A percentile compares a stretch with the other conserved stretches of the same genome.
These are phyloP conservation scores for Hiodon tergisus DNA, from an alignment of 2,113 vertebrate genomes.

Conservation along the genomic window DNA sequence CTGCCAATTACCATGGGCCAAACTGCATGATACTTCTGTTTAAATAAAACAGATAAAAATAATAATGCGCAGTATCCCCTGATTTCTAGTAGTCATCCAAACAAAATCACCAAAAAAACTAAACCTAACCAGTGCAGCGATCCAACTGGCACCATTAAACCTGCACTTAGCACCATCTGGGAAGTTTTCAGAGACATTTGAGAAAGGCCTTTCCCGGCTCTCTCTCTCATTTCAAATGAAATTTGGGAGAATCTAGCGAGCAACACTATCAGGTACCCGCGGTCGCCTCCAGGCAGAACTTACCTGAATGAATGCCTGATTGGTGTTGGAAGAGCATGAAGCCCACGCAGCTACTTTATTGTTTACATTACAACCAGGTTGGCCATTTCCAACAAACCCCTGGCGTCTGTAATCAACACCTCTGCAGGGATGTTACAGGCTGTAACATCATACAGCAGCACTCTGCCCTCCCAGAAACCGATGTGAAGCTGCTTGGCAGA, in stretches of 20 bases:
- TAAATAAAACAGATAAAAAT: neutral
- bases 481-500: neutral
- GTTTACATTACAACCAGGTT: neutral
- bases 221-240: slow-evolving; percentile 6
- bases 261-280: slow-evolving; percentile 9
- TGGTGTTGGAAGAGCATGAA: slow-evolving; percentile 2
- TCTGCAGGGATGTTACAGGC: neutral
- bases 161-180: neutral
- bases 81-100: neutral
- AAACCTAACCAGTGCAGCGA: neutral
- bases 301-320: slow-evolving; percentile 5
- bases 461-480: neutral
- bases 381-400: neutral
- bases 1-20: neutral
- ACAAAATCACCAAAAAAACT: neutral
- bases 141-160: neutral
- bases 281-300: neutral
- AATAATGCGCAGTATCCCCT: neutral
- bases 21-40: neutral
- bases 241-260: slow-evolving; percentile 5
- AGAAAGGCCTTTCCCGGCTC: neutral
- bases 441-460: neutral
- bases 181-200: slow-evolving; percentile 13
- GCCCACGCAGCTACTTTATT: neutral
- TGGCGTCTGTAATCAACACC: neutral